Conservation (phyloP, 2,797 vertebrate species). For the Gymnoscopelus braueri region DNA sequence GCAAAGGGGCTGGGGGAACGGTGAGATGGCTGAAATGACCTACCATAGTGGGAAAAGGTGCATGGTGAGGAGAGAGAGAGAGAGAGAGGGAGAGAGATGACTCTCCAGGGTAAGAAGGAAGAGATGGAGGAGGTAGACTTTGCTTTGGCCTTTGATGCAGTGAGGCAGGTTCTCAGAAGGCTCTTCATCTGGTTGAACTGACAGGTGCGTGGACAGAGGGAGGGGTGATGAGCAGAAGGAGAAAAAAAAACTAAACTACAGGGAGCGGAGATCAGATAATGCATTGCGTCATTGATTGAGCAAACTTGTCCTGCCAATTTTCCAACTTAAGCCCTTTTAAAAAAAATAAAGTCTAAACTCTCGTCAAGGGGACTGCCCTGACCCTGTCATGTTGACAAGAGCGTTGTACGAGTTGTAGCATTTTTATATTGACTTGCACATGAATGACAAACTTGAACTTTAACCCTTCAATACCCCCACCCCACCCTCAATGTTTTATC, state of each 20-base stretch:
- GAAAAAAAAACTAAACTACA: conserved; percentile 35
- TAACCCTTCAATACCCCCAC: conserved; percentile 60
- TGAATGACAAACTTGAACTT: conserved; percentile 82
- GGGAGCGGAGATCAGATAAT: conserved; percentile 60
- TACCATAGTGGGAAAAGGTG: conserved; percentile 31
- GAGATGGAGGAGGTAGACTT: conserved; percentile 53
- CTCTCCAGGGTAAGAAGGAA: conserved; percentile 52
- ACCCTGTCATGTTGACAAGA: conserved; percentile 69
- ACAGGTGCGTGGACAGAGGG: conserved; percentile 48
- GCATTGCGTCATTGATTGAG: conserved; percentile 42
- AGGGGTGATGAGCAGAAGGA: conserved; percentile 35
- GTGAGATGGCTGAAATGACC: conserved; percentile 32
- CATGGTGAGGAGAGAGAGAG: conserved; percentile 24
- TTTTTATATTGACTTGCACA: conserved; percentile 86
- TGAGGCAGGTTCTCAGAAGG: conserved; percentile 41
- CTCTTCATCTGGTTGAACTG: conserved; percentile 47
- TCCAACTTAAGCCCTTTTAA: conserved; percentile 61
- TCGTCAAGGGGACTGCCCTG: conserved; percentile 52
- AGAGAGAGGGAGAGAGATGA: conserved; percentile 22
- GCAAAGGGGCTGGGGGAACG: conserved; percentile 2
- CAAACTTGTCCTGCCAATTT: conserved; percentile 76
- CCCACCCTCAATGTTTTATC: conserved; percentile 30
- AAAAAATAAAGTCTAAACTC: conserved; percentile 34
- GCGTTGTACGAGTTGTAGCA: conserved; percentile 82
- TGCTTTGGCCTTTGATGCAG: conserved; percentile 41